These are phyloP conservation scores for Fukomys damarensis DNA, from an alignment of 2,113 vertebrate genomes.

Conservation along the genomic window DNA sequence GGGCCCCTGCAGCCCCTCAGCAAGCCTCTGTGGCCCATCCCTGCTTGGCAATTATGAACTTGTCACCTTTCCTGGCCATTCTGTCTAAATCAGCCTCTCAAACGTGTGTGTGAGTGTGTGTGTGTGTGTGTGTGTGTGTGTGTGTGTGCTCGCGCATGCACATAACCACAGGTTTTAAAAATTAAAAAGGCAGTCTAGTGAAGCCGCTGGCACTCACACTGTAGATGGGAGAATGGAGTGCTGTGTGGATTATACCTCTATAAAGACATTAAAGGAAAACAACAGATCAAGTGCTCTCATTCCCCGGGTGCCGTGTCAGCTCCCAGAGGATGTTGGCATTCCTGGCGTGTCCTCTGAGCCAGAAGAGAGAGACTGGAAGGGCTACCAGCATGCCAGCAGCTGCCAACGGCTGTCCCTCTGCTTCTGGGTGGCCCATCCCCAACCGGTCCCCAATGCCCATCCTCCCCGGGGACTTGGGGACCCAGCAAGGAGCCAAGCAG, in stretches of 20 bases:
- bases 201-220: neutral
- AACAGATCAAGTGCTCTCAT: neutral
- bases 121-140: accelerated
- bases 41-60: too few species aligned
- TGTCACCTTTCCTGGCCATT: neutral
- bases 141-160: neutral
- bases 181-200: neutral
- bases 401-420: neutral
- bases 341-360: neutral
- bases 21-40: too few species aligned
- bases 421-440: neutral
- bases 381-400: neutral
- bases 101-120: accelerated
- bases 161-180: neutral
- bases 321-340: neutral
- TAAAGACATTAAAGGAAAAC: neutral
- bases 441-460: neutral
- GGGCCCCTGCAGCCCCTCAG: neutral
- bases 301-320: accelerated
- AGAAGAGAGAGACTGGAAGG: neutral
- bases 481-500: neutral
- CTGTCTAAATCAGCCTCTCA: neutral
- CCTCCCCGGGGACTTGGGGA: neutral
- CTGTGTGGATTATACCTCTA: neutral
- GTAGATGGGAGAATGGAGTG: neutral